Conservation (phyloP, 2,888 invertebrate species). For the Ctenicera cuprea region DNA sequence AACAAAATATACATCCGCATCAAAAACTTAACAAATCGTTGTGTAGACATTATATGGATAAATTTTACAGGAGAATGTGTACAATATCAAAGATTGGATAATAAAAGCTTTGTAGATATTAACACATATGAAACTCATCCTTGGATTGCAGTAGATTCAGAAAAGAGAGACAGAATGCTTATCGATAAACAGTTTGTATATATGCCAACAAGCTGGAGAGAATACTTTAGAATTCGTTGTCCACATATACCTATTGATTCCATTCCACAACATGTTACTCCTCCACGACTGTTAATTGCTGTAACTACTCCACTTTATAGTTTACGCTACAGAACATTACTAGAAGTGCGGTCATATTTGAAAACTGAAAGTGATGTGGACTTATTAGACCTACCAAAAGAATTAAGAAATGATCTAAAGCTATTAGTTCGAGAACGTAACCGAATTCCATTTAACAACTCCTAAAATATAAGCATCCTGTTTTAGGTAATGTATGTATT, state of each 20-base stretch:
- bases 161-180: conserved; percentile 80
- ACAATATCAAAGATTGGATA: conserved; percentile 77
- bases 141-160: conserved; percentile 87
- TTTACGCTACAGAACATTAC: conserved; percentile 72
- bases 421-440: conserved; percentile 58
- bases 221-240: conserved; percentile 48
- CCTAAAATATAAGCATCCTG: neutral
- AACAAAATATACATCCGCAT: conserved; percentile 76
- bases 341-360: conserved; percentile 72
- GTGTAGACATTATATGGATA: conserved; percentile 83
- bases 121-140: conserved; percentile 89
- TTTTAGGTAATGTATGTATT: neutral
- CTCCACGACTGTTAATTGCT: conserved; percentile 70
- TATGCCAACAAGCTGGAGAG: conserved; percentile 72
- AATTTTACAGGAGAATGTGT: conserved; percentile 81
- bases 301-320: conserved; percentile 75
- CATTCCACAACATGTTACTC: neutral
- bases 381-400: conserved; percentile 71
- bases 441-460: neutral
- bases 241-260: conserved; percentile 16
- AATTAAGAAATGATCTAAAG: conserved; percentile 70
- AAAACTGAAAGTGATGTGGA: conserved; percentile 66
- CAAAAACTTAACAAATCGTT: conserved; percentile 76
- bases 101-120: conserved; percentile 76
- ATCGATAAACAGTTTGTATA: conserved; percentile 73